Evolutionary conservation across 1,140 invertebrate species (phyloP).

Genomic region (Tetragnatha versicolor): DNA sequence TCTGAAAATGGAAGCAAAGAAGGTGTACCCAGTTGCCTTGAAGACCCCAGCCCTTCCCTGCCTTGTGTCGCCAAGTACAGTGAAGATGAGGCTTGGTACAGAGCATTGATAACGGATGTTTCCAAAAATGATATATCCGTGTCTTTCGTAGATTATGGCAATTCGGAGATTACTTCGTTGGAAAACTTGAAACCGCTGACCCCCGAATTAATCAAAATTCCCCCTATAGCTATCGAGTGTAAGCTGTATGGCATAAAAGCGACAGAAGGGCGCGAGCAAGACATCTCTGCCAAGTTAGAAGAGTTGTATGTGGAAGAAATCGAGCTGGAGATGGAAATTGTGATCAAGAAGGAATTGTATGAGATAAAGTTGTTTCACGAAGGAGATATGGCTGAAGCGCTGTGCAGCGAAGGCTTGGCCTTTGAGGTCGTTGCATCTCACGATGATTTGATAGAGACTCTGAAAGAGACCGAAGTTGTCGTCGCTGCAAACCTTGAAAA

Average conservation of each 20-base stretch:
- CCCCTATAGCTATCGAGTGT: slow-evolving; percentile 60
- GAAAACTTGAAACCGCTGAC: slow-evolving; percentile 74
- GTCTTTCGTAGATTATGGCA: slow-evolving; percentile 70
- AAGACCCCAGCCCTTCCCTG: background rate
- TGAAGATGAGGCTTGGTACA: slow-evolving; percentile 79
- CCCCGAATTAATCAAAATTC: slow-evolving; percentile 71
- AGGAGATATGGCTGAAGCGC: slow-evolving; percentile 6
- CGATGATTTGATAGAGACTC: background rate
- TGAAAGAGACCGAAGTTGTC: background rate
- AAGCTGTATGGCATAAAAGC: slow-evolving; percentile 25
- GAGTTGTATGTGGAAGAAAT: slow-evolving; percentile 23
- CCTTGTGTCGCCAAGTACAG: slow-evolving; percentile 76
- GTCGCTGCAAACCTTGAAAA: background rate
- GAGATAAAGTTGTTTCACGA: slow-evolving; percentile 11
- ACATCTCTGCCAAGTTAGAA: slow-evolving; percentile 26
- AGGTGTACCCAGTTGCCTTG: background rate
- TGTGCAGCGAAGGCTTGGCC: slow-evolving; percentile 23
- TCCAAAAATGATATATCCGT: slow-evolving; percentile 74
- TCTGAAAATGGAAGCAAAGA: background rate
- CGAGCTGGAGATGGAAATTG: slow-evolving; percentile 31
- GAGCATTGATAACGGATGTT: slow-evolving; percentile 78
- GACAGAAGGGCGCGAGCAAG: slow-evolving; percentile 4
- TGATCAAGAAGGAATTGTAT: slow-evolving; percentile 1
- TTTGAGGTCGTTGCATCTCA: background rate
- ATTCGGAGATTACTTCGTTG: slow-evolving; percentile 58